A percentile compares a stretch with the other conserved stretches of the same genome.
Conservation (phyloP, 2,113 vertebrate species). For the Gallinago paraguaiae region DNA sequence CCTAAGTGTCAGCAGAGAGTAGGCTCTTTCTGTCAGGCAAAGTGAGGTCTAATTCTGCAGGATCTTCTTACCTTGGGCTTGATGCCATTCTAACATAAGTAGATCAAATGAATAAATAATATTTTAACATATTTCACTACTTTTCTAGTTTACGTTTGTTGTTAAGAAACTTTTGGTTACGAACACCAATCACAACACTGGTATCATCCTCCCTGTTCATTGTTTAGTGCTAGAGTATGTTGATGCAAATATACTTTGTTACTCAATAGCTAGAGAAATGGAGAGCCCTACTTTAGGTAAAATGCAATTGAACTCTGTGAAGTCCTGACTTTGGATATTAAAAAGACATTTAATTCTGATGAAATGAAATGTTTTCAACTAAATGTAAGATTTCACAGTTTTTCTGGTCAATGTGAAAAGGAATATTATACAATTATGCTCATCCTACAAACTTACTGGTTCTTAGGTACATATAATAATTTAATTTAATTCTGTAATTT, state of each 20-base stretch:
- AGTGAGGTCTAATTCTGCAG: neutral
- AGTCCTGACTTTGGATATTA: neutral
- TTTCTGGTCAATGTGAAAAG: neutral
- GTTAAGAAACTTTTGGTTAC: neutral
- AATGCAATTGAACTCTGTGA: neutral
- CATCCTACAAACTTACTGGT: accelerated
- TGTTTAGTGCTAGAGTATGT: neutral
- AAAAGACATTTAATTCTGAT: neutral
- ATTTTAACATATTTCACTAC: neutral
- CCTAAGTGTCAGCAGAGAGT: neutral
- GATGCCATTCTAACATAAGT: neutral
- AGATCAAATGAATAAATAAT: neutral
- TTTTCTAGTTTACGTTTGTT: neutral
- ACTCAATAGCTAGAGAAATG: neutral
- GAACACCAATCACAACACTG: neutral
- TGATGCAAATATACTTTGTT: neutral
- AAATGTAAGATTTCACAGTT: neutral
- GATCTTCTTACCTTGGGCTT: neutral
- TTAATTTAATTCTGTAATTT: neutral
- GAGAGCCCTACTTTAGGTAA: neutral
- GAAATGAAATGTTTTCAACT: neutral
- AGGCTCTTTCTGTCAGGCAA: neutral
- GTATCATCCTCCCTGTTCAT: neutral
- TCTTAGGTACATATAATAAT: neutral
- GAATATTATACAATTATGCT: neutral